Percentiles rank a stretch among this genome's conserved stretches.
Evolutionary conservation across 2,113 vertebrate genomes (phyloP).

Genomic region (Callaeas wilsoni): DNA sequence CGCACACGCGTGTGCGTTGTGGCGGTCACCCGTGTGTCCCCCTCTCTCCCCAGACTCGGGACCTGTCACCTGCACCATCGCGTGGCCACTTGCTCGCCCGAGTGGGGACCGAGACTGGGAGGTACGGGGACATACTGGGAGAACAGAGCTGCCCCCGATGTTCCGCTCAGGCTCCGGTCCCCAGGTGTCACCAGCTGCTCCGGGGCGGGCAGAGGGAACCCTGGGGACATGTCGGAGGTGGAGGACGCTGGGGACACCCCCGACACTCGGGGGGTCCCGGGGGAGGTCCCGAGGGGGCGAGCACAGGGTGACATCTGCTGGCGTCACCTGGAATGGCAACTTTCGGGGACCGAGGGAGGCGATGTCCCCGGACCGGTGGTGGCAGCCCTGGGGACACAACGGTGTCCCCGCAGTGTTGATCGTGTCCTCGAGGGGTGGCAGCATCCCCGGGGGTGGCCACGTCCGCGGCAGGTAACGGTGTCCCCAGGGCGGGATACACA

Average conservation of each 20-base stretch:
- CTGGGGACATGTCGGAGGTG: not conserved
- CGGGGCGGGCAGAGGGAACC: not conserved
- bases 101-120: not conserved
- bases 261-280: not conserved
- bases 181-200: not conserved
- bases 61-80: not conserved
- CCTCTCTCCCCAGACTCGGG: not conserved
- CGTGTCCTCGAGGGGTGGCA: not conserved
- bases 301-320: not conserved
- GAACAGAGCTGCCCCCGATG: not conserved
- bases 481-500: not conserved
- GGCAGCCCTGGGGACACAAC: not conserved
- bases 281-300: not conserved
- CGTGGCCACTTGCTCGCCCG: not conserved
- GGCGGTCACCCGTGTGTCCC: not conserved
- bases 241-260: not conserved
- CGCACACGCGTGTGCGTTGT: not conserved
- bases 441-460: too few species aligned
- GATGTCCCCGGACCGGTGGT: not conserved
- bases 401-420: not conserved
- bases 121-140: not conserved
- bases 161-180: too few species aligned
- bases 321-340: not conserved
- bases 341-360: not conserved
- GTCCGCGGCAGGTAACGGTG: not conserved